Percentiles rank a stretch among this genome's conserved stretches.
These are phyloP conservation scores for Cataglyphis albicans DNA, from an alignment of 2,888 invertebrate species.

Conservation along the genomic window DNA sequence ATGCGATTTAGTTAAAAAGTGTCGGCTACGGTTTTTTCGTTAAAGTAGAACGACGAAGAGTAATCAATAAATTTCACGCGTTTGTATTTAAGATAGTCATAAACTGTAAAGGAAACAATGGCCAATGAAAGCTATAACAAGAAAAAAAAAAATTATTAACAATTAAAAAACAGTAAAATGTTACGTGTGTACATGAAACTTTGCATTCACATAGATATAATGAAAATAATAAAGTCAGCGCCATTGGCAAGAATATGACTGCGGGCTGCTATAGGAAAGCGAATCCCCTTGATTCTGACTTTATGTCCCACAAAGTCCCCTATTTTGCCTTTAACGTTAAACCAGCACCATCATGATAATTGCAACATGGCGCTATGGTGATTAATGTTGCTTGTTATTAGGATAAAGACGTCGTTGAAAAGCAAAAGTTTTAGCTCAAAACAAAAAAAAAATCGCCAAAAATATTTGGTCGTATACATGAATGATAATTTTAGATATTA, in stretches of 20 bases:
- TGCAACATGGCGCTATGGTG: conserved; percentile 79
- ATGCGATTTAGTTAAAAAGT: background rate
- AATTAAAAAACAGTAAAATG: background rate
- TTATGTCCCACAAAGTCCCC: conserved; percentile 61
- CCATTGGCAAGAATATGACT: conserved; percentile 29
- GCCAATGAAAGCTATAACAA: background rate
- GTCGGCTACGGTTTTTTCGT: conserved; percentile 11
- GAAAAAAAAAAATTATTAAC: background rate
- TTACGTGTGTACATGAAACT: background rate
- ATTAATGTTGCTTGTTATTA: conserved; percentile 82
- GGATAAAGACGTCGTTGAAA: conserved; percentile 72
- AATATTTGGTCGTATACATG: background rate
- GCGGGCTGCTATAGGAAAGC: conserved; percentile 41
- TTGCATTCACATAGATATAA: background rate
- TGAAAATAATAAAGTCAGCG: conserved; percentile 42
- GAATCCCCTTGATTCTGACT: conserved; percentile 74
- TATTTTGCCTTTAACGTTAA: conserved; percentile 64
- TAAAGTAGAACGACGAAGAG: background rate
- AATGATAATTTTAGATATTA: background rate
- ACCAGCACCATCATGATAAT: conserved; percentile 80
- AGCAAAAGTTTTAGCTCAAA: background rate
- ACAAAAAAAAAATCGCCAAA: background rate
- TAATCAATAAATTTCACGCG: background rate
- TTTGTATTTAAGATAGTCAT: background rate
- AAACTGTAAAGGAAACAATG: background rate